A percentile compares a stretch with the other conserved stretches of the same genome.
Conservation (phyloP, 2,797 vertebrate species). For the Botia kubotai region DNA sequence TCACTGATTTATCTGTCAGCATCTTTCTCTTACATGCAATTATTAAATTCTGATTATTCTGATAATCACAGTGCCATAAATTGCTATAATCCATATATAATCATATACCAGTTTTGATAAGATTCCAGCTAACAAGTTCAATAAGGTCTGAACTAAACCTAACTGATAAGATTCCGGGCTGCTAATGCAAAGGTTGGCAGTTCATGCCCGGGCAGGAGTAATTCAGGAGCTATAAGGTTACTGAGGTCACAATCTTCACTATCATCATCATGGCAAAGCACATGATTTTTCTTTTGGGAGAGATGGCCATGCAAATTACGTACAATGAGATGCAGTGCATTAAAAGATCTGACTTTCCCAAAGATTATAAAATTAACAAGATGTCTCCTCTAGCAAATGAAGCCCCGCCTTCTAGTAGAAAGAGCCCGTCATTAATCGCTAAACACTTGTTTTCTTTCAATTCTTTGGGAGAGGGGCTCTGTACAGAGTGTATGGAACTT, state of each 20-base stretch:
- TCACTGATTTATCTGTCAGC: neutral
- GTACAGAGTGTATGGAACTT: no score
- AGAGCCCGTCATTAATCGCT: no score
- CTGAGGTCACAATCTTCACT: neutral
- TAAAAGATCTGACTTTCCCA: neutral
- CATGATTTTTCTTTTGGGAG: no score
- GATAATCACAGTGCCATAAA: neutral
- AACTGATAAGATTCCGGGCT: neutral
- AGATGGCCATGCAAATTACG: neutral
- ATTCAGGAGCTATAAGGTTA: neutral
- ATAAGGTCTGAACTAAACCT: neutral
- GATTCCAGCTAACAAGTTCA: neutral
- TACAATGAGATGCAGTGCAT: neutral
- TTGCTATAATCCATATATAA: slow-evolving; percentile 5
- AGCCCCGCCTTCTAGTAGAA: no score
- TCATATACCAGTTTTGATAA: neutral
- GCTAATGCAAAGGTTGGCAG: slow-evolving; percentile 2
- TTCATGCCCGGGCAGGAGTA: neutral
- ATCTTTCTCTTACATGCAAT: neutral
- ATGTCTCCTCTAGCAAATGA: no score
- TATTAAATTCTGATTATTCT: neutral
- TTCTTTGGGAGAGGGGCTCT: no score
- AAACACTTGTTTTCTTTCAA: no score
- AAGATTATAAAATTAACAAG: no score
- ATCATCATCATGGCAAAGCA: neutral